Base-by-base conservation (phyloP, 1,140 invertebrate genomes). In the Drosophila tsacasi region DNA sequence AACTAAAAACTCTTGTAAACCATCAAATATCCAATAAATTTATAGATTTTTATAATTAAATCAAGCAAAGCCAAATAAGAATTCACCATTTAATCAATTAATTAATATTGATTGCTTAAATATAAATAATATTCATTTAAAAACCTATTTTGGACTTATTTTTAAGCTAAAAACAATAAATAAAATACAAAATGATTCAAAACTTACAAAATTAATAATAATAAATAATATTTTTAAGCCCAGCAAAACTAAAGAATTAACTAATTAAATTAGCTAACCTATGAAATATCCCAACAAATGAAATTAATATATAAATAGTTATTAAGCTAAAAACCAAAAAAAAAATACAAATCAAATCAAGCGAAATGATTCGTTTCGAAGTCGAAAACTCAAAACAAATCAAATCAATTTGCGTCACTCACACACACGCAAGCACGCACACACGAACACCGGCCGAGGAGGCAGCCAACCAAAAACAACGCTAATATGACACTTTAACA, bases 401-500 rank as follows among this genome's bases (percentile, higher is more conserved):
- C 85, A 89, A 89, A 89, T 87, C 84, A 87, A 87, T 87, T 89
- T 83, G 84, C 73, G 68, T 50, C 69, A 52, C 84, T 77, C 68
- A 71, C 47, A 52, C 60, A 68, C 74, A 62, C 62, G 54, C 30
- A 27, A 37, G 46, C 71, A 32, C 65, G 42, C 62, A 58, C 50
- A 37, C 30, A 49, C 47, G 40, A 25, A 59, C 17, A 46, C 63
- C 42, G 50, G 69, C 47, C 60, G 79, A 90, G 76, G 79, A 90
- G 76, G 73, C 86, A 90, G 72, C 85, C 85, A 90, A 90, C 86
- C 85, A 90, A 90, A 90, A 90, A 90, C 75, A 90, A 89, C 85
- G 83, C 85, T 89, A 90, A 90, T 90, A 90, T 90, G 85, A 90
- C 86, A 90, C 81, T 90, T 85, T 90, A 90, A 90, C 86, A 90